These are phyloP conservation scores for Cyrtorhinus lividipennis DNA, from an alignment of 1,140 invertebrate species.

Conservation along the genomic window DNA sequence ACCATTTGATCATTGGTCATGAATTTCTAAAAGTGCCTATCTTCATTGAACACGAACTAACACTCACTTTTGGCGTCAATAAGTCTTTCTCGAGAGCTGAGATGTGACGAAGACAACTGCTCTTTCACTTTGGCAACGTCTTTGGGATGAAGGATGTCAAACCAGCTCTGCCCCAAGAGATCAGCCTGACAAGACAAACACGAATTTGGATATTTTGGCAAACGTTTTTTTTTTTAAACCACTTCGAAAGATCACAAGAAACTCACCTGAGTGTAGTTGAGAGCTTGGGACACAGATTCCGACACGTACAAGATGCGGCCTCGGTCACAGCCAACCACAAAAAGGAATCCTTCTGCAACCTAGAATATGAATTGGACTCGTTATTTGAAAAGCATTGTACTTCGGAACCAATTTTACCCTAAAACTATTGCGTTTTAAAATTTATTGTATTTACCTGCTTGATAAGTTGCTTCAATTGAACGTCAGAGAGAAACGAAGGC, in stretches of 20 bases:
- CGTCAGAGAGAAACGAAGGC: conserved; percentile 75
- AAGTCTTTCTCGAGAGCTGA: conserved; percentile 71
- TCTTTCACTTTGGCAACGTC: conserved; percentile 91
- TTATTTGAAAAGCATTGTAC: no score
- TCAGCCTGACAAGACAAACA: conserved; percentile 46
- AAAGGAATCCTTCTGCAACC: conserved; percentile 80
- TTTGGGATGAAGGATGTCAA: conserved; percentile 88
- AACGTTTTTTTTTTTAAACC: conserved; percentile 4
- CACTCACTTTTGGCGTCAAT: conserved; percentile 83
- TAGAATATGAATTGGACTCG: conserved; percentile 33
- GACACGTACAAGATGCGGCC: conserved; percentile 83
- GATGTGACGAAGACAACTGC: conserved; percentile 79
- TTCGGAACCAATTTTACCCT: no score
- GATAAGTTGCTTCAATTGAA: conserved; percentile 72
- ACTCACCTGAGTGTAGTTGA: conserved; percentile 69
- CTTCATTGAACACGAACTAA: background rate
- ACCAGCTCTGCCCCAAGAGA: conserved; percentile 80
- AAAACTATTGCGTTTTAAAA: no score
- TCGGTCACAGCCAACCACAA: conserved; percentile 84
- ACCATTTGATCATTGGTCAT: background rate
- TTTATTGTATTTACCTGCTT: conserved; percentile 49
- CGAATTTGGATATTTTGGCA: conserved; percentile 15
- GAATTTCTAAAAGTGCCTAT: background rate
- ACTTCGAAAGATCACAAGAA: no score
- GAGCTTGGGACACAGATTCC: conserved; percentile 67